Conservation (phyloP, 2,797 vertebrate genomes). For the Gymnodraco acuticeps region DNA sequence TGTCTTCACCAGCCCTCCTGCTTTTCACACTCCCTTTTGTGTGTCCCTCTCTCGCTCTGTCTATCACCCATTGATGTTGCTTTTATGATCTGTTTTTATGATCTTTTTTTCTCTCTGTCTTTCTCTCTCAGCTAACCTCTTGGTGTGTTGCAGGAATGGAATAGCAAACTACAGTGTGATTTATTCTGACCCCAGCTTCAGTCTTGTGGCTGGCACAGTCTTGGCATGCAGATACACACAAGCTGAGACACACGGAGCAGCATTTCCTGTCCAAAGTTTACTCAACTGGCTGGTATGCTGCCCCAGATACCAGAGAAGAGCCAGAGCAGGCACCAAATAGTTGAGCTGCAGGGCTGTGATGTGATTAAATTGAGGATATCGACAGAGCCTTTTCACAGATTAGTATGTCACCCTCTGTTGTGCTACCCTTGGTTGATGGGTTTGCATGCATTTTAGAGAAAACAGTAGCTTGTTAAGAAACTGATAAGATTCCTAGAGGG, state of each 20-base stretch:
- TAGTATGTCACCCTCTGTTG: slow-evolving; percentile 44
- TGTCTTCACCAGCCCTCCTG: slow-evolving; percentile 51
- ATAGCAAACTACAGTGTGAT: slow-evolving; percentile 80
- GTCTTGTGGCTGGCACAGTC: slow-evolving; percentile 73
- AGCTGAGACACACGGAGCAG: slow-evolving; percentile 14
- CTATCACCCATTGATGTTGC: slow-evolving; percentile 65
- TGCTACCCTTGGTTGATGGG: slow-evolving; percentile 13
- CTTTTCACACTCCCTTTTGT: slow-evolving; percentile 65
- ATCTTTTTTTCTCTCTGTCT: slow-evolving; percentile 38
- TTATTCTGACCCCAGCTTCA: slow-evolving; percentile 76
- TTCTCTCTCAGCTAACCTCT: slow-evolving; percentile 76
- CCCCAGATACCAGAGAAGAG: slow-evolving; percentile 70
- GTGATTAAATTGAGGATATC: slow-evolving; percentile 69
- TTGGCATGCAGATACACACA: slow-evolving; percentile 51
- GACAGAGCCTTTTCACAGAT: slow-evolving; percentile 55
- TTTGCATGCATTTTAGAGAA: slow-evolving; percentile 31
- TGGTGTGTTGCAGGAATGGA: slow-evolving; percentile 59
- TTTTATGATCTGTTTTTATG: slow-evolving; percentile 74
- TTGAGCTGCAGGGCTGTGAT: slow-evolving; percentile 60
- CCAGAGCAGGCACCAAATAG: slow-evolving; percentile 60
- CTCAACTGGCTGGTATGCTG: slow-evolving; percentile 58
- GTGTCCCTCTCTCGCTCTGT: slow-evolving; percentile 36
- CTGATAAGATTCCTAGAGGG: slow-evolving; percentile 8
- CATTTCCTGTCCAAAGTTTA: slow-evolving; percentile 60
- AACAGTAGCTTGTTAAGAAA: slow-evolving; percentile 29